Conservation (phyloP, 2,888 invertebrate genomes). For the Caenorhabditis wallacei region DNA sequence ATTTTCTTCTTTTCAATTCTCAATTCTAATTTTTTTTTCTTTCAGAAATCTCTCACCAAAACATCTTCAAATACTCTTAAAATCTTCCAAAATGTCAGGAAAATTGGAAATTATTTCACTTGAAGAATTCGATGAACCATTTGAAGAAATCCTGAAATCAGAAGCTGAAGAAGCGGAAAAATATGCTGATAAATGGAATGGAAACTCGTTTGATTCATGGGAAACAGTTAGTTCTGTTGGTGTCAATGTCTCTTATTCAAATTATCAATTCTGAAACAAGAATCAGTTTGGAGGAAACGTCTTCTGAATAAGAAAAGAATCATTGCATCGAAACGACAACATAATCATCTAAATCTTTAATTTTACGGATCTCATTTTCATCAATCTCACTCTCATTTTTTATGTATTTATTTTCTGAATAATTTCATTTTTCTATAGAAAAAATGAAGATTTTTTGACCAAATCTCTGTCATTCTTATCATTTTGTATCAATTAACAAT, state of each 20-base stretch:
- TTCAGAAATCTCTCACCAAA: not conserved
- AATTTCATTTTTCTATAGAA: not conserved
- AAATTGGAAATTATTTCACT: constrained; percentile 49
- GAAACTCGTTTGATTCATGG: constrained; percentile 44
- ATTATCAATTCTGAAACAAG: constrained; percentile 34
- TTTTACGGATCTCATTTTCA: constrained; percentile 14
- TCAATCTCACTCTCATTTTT: constrained; percentile 27
- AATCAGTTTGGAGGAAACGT: not conserved
- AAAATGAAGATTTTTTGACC: constrained; percentile 1
- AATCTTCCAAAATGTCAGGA: constrained; percentile 36
- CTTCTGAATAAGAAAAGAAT: not conserved
- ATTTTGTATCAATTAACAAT: constrained; percentile 9
- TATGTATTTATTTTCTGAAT: constrained; percentile 1
- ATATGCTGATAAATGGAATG: constrained; percentile 44
- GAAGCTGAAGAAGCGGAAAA: constrained; percentile 55
- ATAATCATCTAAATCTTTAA: constrained; percentile 8
- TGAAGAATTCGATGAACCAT: constrained; percentile 56
- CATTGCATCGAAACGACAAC: not conserved
- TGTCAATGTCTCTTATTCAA: constrained; percentile 56
- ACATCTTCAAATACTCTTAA: not conserved
- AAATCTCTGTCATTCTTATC: not conserved
- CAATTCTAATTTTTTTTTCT: not conserved
- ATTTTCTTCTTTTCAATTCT: not conserved
- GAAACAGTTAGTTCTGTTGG: constrained; percentile 56
- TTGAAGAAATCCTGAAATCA: constrained; percentile 46